Evolutionary conservation across 2,113 vertebrate genomes (phyloP), one percentile per base, ranked within the genome.

Genomic region (Merops nubicus): DNA sequence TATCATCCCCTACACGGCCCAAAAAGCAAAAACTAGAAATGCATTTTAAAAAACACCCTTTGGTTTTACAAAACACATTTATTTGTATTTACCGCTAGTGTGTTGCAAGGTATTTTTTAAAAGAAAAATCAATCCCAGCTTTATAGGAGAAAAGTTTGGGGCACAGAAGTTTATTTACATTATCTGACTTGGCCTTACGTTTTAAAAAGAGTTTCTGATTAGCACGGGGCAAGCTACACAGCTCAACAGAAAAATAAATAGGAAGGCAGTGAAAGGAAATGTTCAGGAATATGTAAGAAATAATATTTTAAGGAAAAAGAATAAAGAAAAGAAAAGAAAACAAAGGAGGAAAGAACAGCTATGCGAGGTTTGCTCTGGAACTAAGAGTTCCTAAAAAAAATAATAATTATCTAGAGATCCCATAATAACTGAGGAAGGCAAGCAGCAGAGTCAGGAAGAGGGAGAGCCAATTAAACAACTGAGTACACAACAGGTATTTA

Each of bases 1-100:
- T 99, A 98, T 99, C 98, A 98, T 98, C 98, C 98, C 97, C 98
- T 98, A 98, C 97, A 92, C 3, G 68, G 97, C 94, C 97, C 97
- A 94, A 98, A 98, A 98, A 97, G 96, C 95, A 96, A 97, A 98
- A 97, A 97, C 96, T 53, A 97, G 94, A 85, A 81, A 92, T 17
- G 79, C 33, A 28, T 95, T 93, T 81, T 15, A 75, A 95, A 94
- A 86, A 43, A 82, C 40, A 60, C 3, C 43, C 60, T 86, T 54
- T 47, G 54, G 73, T 93, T 93, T 74, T 56, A 72, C 54, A 78
- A 76, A 91, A 89, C 38, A 42, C 60, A 19, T 90, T 72, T 72
- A 50, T 95, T 97, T 96, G 78, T 97, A 93, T 98, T 97, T 97
- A 97, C 48, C 20, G 13, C 53, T 67, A 23, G 6, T 20, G 9